Evolutionary conservation across 2,113 vertebrate genomes (phyloP).

Genomic region (Cololabis saira): DNA sequence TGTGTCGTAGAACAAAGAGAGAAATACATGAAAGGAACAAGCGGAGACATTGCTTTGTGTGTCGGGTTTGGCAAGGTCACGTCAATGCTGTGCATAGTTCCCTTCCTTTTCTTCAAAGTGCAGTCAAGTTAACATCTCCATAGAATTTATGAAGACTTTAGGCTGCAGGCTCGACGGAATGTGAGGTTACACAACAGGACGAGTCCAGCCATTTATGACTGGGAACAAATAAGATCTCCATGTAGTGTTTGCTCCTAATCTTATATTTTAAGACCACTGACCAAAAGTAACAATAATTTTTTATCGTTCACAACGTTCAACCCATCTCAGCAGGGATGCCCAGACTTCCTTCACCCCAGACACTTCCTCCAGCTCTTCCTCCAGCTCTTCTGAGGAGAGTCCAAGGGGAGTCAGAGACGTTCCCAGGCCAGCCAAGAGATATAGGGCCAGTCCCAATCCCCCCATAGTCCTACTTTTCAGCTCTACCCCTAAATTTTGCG

Average conservation of each 20-base stretch:
- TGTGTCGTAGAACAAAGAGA: conserved; percentile 56
- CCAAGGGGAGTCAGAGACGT: too few relatives aligned
- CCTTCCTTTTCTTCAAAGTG: conserved; percentile 63
- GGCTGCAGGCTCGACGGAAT: conserved; percentile 36
- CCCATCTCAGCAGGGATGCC: too few relatives aligned
- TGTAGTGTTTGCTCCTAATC: conserved; percentile 6
- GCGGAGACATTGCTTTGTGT: conserved; percentile 15
- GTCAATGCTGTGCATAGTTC: conserved; percentile 27
- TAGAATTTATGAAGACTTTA: conserved; percentile 42
- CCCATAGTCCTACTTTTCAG: too few relatives aligned
- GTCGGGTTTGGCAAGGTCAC: conserved; percentile 49
- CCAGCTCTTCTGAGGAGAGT: too few relatives aligned
- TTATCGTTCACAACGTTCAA: too few relatives aligned
- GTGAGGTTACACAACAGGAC: conserved; percentile 35
- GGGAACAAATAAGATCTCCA: conserved; percentile 11
- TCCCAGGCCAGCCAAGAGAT: too few relatives aligned
- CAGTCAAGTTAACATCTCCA: conserved; percentile 52
- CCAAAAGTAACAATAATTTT: too few relatives aligned
- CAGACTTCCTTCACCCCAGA: too few relatives aligned
- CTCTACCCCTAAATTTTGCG: too few relatives aligned
- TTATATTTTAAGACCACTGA: too few relatives aligned
- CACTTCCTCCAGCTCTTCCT: too few relatives aligned
- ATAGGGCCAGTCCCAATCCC: too few relatives aligned
- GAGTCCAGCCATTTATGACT: conserved; percentile 1
- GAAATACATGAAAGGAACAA: conserved; percentile 21